Evolutionary conservation across 92 coral and sea anemone species (phyloP).

Genomic region (Diadumene lineata): DNA sequence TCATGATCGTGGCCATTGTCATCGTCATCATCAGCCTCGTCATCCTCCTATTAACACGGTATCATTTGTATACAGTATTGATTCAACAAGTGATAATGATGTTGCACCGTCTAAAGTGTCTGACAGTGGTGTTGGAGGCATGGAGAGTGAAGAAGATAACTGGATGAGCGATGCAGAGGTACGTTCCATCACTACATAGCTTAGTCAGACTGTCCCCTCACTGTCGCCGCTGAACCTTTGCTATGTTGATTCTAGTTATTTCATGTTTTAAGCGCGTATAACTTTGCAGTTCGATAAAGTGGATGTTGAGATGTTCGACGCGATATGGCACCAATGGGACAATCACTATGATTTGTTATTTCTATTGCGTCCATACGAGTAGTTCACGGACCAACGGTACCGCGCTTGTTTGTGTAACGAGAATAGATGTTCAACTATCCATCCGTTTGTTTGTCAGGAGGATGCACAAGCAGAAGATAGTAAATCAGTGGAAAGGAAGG

Average conservation of each 20-base stretch:
- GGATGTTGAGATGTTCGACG: no score
- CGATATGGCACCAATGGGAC: no score
- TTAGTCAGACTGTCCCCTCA: no score
- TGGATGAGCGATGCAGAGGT: constrained; percentile 97
- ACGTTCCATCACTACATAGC: no score
- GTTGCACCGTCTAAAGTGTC: constrained; percentile 83
- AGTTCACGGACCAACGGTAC: no score
- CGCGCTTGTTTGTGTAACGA: not conserved
- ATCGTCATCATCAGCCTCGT: not conserved
- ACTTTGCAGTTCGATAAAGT: no score
- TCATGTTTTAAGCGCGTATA: no score
- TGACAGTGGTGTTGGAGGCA: constrained; percentile 94
- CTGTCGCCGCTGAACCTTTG: no score
- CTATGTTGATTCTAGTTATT: no score
- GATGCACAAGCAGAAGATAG: constrained; percentile 34
- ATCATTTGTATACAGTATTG: constrained; percentile 47
- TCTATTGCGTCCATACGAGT: no score
- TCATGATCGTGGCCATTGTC: not conserved
- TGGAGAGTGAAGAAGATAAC: constrained; percentile 92
- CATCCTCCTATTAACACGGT: not conserved
- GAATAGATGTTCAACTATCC: not conserved
- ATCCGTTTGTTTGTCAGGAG: constrained; percentile 47
- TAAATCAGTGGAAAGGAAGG: constrained; percentile 36
- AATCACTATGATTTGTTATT: no score
- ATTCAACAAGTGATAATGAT: constrained; percentile 81